A percentile compares a stretch with the other conserved stretches of the same genome.
Conservation (phyloP, 1,140 invertebrate species). For the Hycleus cichorii region DNA sequence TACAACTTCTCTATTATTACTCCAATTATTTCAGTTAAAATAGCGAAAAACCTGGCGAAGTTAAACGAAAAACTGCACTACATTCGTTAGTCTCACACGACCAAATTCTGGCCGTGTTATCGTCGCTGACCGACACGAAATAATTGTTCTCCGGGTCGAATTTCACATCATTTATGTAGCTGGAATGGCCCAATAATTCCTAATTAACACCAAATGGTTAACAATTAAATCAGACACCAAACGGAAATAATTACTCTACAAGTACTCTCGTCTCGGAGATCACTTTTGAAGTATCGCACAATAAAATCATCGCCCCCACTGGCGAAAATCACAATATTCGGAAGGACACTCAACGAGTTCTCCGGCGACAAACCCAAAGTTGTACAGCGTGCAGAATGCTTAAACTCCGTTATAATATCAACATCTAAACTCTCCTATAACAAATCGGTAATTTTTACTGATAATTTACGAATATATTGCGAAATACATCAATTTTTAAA, state of each 20-base stretch:
- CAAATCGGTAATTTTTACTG: not conserved
- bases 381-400: slow-evolving; percentile 47
- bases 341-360: slow-evolving; percentile 51
- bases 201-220: slow-evolving; percentile 34
- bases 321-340: slow-evolving; percentile 52
- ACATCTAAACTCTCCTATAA: slow-evolving; percentile 31
- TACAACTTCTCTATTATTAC: too few species aligned
- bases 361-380: slow-evolving; percentile 54
- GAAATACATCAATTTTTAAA: slow-evolving; percentile 25
- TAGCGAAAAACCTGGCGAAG: slow-evolving; percentile 47
- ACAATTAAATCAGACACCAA: not conserved
- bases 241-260: slow-evolving; percentile 39
- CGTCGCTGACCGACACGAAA: slow-evolving; percentile 68
- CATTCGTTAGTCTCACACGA: slow-evolving; percentile 47
- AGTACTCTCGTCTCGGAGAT: slow-evolving; percentile 45
- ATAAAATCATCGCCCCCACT: slow-evolving; percentile 51
- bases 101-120: slow-evolving; percentile 68
- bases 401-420: slow-evolving; percentile 39
- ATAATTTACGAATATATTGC: slow-evolving; percentile 2
- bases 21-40: too few species aligned
- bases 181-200: slow-evolving; percentile 56
- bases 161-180: slow-evolving; percentile 62
- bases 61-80: slow-evolving; percentile 52
- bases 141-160: slow-evolving; percentile 62
- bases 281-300: slow-evolving; percentile 49